Conservation (phyloP, 2,797 vertebrate genomes). For the Halcyon chelicuti region DNA sequence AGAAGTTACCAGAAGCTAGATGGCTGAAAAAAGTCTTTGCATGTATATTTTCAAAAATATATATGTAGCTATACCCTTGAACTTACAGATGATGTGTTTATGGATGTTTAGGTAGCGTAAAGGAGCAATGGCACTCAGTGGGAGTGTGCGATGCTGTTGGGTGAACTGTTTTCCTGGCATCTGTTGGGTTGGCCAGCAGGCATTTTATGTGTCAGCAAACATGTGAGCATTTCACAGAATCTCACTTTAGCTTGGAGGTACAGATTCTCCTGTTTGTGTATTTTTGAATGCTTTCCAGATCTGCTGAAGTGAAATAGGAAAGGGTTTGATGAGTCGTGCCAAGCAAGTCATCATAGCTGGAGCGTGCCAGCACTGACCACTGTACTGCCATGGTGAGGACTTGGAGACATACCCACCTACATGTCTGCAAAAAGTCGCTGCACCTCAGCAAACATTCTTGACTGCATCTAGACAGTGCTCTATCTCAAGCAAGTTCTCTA, state of each 20-base stretch:
- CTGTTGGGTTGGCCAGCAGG: background rate
- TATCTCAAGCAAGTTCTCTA: slow-evolving; percentile 35
- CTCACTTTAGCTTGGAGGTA: background rate
- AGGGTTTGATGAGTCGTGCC: background rate
- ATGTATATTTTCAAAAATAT: background rate
- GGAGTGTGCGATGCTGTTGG: background rate
- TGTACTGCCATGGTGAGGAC: background rate
- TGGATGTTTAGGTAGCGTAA: background rate
- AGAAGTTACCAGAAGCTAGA: background rate
- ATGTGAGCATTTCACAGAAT: background rate
- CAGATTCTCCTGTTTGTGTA: background rate
- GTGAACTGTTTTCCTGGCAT: slow-evolving; percentile 1
- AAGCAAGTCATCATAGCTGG: background rate
- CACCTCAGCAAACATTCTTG: background rate
- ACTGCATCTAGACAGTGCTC: slow-evolving; percentile 7
- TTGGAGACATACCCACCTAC: background rate
- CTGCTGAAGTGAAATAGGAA: background rate
- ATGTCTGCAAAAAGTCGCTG: background rate
- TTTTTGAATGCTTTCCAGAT: background rate
- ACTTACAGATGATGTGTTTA: background rate
- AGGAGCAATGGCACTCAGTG: background rate
- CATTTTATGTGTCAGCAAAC: background rate
- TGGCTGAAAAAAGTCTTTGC: background rate
- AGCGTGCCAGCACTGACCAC: background rate
- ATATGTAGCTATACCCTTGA: background rate